Conservation (phyloP, 35 echinoderm and acorn worm genomes). For the Eucidaris tribuloides region DNA sequence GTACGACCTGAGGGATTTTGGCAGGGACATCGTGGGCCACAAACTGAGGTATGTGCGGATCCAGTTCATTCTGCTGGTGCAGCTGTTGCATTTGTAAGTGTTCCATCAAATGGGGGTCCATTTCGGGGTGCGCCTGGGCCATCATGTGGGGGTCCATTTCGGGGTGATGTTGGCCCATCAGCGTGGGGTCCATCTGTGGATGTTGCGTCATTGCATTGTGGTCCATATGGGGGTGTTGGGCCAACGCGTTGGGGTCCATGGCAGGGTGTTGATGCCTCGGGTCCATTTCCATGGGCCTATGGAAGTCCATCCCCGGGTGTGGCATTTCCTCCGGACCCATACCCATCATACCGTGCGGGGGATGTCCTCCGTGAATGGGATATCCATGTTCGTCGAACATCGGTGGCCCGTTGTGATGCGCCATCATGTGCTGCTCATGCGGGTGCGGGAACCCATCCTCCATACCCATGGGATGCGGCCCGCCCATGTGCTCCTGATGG, state of each 20-base stretch:
- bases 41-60: too few relatives aligned
- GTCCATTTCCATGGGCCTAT: too few relatives aligned
- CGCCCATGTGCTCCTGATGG: slow-evolving; percentile 5
- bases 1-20: slow-evolving; percentile 3
- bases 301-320: slow-evolving; percentile 7
- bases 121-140: background rate
- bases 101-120: slow-evolving; percentile 2
- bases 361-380: background rate
- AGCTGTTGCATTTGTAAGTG: background rate
- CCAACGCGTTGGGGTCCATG: slow-evolving; percentile 14
- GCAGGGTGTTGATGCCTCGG: slow-evolving; percentile 11
- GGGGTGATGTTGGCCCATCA: too few relatives aligned
- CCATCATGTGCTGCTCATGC: slow-evolving; percentile 9
- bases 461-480: slow-evolving; percentile 24
- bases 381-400: slow-evolving; percentile 6
- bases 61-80: background rate
- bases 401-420: background rate
- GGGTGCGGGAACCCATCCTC: background rate
- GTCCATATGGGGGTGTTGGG: slow-evolving; percentile 13
- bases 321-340: background rate
- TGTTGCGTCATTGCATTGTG: background rate
- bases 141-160: slow-evolving; percentile 17
- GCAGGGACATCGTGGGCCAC: too few relatives aligned
- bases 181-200: too few relatives aligned
- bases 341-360: background rate